Evolutionary conservation across 2,113 vertebrate genomes (phyloP).

Genomic region (Dendrocopos noguchii): DNA sequence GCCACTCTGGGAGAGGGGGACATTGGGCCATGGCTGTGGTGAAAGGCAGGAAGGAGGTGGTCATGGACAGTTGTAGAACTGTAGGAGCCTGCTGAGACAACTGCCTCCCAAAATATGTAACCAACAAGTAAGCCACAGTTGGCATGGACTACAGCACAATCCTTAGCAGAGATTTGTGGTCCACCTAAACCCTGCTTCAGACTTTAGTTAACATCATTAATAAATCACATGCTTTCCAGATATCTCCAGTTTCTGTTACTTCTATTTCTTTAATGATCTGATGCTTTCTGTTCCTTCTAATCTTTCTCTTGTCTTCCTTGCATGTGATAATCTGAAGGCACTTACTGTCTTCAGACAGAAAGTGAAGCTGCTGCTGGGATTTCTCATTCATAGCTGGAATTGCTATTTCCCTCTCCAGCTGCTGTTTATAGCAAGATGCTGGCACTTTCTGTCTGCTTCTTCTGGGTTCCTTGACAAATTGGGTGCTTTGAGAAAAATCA

Average conservation of each 20-base stretch:
- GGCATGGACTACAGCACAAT: rapidly evolving
- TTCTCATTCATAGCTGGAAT: neutral
- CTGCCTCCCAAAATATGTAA: neutral
- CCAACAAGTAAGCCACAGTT: neutral
- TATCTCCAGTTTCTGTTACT: neutral
- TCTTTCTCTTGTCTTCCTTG: neutral
- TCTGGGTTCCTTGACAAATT: neutral
- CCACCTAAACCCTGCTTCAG: neutral
- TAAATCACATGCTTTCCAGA: neutral
- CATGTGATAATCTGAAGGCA: neutral
- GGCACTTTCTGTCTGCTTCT: neutral
- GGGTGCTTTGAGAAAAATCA: neutral
- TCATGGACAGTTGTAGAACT: neutral
- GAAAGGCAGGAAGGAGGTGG: neutral
- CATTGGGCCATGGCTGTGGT: neutral
- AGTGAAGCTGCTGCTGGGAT: neutral
- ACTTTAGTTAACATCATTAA: neutral
- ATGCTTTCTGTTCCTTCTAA: neutral
- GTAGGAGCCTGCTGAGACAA: neutral
- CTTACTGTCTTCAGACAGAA: neutral
- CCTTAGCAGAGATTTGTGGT: neutral
- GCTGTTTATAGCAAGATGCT: neutral
- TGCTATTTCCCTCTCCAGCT: neutral
- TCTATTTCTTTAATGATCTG: neutral
- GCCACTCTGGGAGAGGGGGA: neutral